A percentile compares a stretch with the other conserved stretches of the same genome.
phyloP scores from a whole-genome alignment of 2,888 invertebrate species.

The Hyposoter dolosus region DNA sequence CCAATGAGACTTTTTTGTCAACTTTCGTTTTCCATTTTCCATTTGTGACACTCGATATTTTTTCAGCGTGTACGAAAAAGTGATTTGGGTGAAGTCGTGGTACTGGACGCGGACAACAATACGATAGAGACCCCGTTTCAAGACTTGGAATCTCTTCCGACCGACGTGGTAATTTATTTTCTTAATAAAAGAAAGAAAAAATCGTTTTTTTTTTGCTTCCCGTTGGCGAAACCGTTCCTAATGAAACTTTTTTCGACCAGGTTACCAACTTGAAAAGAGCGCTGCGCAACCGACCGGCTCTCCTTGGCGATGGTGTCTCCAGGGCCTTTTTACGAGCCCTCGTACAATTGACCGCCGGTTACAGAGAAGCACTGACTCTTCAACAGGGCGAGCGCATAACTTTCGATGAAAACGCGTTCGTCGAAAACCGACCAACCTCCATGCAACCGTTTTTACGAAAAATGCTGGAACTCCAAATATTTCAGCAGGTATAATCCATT shows the following conservation, averaged over 20 bases:
- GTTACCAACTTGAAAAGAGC: slow-evolving; percentile 91
- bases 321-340: slow-evolving; percentile 96
- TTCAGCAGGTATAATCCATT: slow-evolving; percentile 90
- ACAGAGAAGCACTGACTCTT: slow-evolving; percentile 94
- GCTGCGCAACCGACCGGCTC: slow-evolving; percentile 90
- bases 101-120: slow-evolving; percentile 97
- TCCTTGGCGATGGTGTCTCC: slow-evolving; percentile 96
- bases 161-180: slow-evolving; percentile 90
- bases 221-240: slow-evolving; percentile 15
- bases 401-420: slow-evolving; percentile 94
- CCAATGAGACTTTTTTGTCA: neutral
- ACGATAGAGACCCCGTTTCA: slow-evolving; percentile 94
- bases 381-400: slow-evolving; percentile 90
- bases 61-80: slow-evolving; percentile 90
- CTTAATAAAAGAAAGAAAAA: neutral
- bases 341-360: slow-evolving; percentile 97
- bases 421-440: slow-evolving; percentile 92
- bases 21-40: neutral
- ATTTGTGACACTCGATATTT: neutral
- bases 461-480: slow-evolving; percentile 97
- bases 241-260: slow-evolving; percentile 84
- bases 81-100: slow-evolving; percentile 97
- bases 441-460: slow-evolving; percentile 96
- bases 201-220: slow-evolving; percentile 3
- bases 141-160: slow-evolving; percentile 95